phyloP scores from a whole-genome alignment of 1,140 invertebrate species.

The Dufourea novaeangliae region DNA sequence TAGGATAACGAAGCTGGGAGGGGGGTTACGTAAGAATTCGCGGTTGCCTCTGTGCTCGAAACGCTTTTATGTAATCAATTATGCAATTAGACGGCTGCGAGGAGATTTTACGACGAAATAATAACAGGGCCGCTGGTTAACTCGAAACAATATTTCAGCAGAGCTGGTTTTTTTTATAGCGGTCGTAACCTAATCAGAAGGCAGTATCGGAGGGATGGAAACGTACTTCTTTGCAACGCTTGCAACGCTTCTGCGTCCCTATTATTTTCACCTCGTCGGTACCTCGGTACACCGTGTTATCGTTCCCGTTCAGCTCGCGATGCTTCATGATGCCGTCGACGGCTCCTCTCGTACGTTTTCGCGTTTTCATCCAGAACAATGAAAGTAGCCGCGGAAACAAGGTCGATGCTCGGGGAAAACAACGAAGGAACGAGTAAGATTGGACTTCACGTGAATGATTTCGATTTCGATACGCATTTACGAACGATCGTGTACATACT shows the following conservation, averaged over 20 bases:
- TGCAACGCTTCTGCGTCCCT: constrained; percentile 10
- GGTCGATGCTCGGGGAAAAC: not conserved
- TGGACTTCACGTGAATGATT: too few species aligned
- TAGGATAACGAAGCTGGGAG: not conserved
- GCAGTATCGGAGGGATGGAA: not conserved
- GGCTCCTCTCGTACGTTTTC: too few species aligned
- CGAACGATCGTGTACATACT: too few species aligned
- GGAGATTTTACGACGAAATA: constrained; percentile 16
- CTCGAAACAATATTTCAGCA: not conserved
- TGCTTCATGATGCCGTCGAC: not conserved
- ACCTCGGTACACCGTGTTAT: not conserved
- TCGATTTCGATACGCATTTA: too few species aligned
- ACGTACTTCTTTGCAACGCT: constrained; percentile 44
- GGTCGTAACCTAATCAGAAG: constrained; percentile 36
- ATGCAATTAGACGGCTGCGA: constrained; percentile 22
- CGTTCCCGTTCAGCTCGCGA: not conserved
- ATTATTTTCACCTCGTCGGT: constrained; percentile 37
- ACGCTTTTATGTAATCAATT: constrained; percentile 41
- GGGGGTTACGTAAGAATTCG: constrained; percentile 10
- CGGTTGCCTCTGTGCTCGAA: not conserved
- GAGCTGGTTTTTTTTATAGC: not conserved
- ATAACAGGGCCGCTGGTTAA: not conserved
- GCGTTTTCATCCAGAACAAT: not conserved
- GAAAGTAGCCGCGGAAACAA: not conserved
- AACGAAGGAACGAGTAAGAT: not conserved